phyloP scores from a whole-genome alignment of 2,888 invertebrate species.

The Myopa testacea region DNA sequence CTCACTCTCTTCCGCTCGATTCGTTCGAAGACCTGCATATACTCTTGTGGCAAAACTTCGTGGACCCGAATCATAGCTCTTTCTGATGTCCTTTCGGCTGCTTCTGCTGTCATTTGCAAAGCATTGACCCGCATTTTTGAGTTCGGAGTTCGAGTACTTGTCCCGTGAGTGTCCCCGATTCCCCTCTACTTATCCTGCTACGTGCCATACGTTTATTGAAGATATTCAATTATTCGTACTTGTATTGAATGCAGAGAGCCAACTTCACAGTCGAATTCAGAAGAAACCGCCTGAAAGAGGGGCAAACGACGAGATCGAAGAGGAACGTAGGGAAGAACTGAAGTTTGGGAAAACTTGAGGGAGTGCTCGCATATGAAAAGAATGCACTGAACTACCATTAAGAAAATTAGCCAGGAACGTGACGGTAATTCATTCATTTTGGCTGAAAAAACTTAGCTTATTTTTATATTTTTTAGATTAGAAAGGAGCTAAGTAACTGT shows the following conservation, averaged over 20 bases:
- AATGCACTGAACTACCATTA: constrained; percentile 44
- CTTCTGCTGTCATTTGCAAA: constrained; percentile 17
- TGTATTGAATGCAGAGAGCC: constrained; percentile 13
- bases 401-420: constrained; percentile 49
- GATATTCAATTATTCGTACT: constrained; percentile 49
- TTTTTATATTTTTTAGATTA: too few species aligned
- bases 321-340: constrained; percentile 27
- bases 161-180: neutral
- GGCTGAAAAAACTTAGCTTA: neutral
- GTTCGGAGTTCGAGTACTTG: neutral
- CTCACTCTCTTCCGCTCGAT: neutral
- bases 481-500: too few species aligned
- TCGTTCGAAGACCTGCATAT: neutral
- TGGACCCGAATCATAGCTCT: neutral
- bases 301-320: neutral
- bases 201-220: constrained; percentile 52
- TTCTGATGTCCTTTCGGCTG: constrained; percentile 6
- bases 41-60: neutral
- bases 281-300: neutral
- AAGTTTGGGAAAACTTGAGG: constrained; percentile 23
- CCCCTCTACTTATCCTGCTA: constrained; percentile 21
- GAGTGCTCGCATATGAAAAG: neutral
- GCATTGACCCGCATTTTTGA: neutral
- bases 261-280: neutral
- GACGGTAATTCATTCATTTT: constrained; percentile 39